Evolutionary conservation across 1,140 invertebrate species (phyloP), one percentile per base, ranked within the genome.

Genomic region (Cotesia chilonis): DNA sequence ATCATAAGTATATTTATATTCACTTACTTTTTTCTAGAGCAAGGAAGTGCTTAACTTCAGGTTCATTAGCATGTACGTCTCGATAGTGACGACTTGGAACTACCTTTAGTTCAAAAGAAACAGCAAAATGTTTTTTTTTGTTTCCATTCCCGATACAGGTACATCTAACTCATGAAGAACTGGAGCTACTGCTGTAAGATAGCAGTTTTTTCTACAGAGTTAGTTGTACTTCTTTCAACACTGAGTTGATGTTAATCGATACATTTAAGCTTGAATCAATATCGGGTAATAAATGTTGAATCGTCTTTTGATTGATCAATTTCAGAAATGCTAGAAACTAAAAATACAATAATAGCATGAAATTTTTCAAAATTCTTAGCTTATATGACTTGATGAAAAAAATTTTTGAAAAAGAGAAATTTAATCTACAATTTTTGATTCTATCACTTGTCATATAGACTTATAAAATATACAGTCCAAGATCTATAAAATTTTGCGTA

Each of bases 1-100:
- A 52, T 52, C 3, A 52, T 52, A 55, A 5, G 54, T 55, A 55
- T 10, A 55, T 17, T 55, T 55, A 55, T 55, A 55, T 55, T n/a
- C 6, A 55, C 54, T 55, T 55, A 55, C 54, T 55, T 55, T 55
- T 55, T 55, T 55, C 12, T n/a, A 55, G 4, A 1, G 54, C 54
- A 5, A 55, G 12, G n/a, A 55, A 55, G 12, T 17, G 1, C 12
- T 55, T 7, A n/a, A 55, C 54, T 55, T 55, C 54, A 4, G 6
- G 6, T 55, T 55, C 54, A 55, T 55, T n/a, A 55, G 7, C 12
- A 55, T 55, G 54, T 6, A n/a, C 12, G 4, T 7, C 54, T 55
- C 12, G 7, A 10, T 10, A 55, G 12, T 55, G 54, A 7, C 54
- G 54, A 55, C 54, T 55, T 2, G 12, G 6, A 55, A 55, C 54